Evolutionary conservation across 2,113 vertebrate genomes (phyloP), one percentile per base, ranked within the genome.

Genomic region (Ciconia maguari): DNA sequence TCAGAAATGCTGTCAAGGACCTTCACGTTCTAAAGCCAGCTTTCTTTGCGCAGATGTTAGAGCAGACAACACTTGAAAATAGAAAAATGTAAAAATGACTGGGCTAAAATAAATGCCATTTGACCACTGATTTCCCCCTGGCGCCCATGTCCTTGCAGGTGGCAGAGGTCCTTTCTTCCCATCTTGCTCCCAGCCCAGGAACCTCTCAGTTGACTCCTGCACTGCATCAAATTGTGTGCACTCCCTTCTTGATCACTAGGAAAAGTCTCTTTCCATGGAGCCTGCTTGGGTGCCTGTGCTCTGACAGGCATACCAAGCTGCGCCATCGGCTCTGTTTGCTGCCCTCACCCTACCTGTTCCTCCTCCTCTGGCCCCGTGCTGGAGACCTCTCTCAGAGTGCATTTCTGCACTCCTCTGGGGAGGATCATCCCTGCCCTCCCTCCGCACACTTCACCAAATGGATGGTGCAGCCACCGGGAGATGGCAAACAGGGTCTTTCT

Each of bases 401-500:
- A 10, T 38, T 69, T 70, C 21, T 76, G 38, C 22, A 10, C 27
- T 58, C 3, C 14, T 4, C 13, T 41, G 16, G 19, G 25, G 6
- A 32, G 8, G 8, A 25, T 54, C 54, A 70, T 60, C 46, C 30
- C 54, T 34, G 30, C 13, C 20, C 4, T 52, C 30, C 26, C 27
- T 90, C 54, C 0, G 0, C 13, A 15, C 0, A 0, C 46, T 60
- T 66, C 52, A 32, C 26, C 11, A 14, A 6, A 0, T 10, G 16
- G 20, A 21, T 64, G 16, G 32, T 52, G 16, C 44, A 44, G 38
- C 48, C 54, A 16, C 14, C 6, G 19, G 27, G 16, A 81, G 46
- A 84, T 64, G 36, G 32, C 30, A 79, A 84, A 34, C 3, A 7
- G 20, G 16, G 6, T 3, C 14, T 70, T 82, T 79, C 49, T 44